A percentile compares a stretch with the other conserved stretches of the same genome.
These are phyloP conservation scores for Passer domesticus DNA, from an alignment of 2,113 vertebrate genomes.

Conservation along the genomic window DNA sequence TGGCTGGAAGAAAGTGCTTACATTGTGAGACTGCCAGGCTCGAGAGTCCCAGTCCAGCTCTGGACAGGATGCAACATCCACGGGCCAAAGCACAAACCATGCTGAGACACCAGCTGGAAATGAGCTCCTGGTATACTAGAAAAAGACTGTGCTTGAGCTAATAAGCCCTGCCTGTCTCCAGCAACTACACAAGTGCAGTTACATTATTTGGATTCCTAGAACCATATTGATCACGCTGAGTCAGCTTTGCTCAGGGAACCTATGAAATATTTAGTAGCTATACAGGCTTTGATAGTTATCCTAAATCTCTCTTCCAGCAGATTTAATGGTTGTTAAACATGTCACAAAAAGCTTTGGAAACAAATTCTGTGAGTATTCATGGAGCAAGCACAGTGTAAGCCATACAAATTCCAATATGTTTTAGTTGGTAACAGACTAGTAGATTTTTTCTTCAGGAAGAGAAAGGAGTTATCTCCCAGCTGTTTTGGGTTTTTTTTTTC, in stretches of 20 bases:
- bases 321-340: neutral
- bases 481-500: neutral
- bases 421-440: neutral
- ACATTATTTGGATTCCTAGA: neutral
- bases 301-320: neutral
- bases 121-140: neutral
- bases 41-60: neutral
- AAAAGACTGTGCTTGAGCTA: neutral
- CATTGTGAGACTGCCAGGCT: neutral
- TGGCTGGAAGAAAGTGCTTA: neutral
- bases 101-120: constrained; percentile 14
- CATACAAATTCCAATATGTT: neutral
- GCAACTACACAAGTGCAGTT: neutral
- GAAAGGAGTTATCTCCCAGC: neutral
- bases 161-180: neutral
- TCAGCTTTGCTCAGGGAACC: neutral
- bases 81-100: neutral
- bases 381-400: neutral
- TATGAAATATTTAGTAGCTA: neutral
- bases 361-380: neutral
- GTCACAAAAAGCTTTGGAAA: neutral
- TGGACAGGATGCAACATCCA: neutral
- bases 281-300: neutral
- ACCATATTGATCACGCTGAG: neutral
- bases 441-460: neutral